Evolutionary conservation across 1,140 invertebrate species (phyloP).

Genomic region (Himalopsyche phryganea): DNA sequence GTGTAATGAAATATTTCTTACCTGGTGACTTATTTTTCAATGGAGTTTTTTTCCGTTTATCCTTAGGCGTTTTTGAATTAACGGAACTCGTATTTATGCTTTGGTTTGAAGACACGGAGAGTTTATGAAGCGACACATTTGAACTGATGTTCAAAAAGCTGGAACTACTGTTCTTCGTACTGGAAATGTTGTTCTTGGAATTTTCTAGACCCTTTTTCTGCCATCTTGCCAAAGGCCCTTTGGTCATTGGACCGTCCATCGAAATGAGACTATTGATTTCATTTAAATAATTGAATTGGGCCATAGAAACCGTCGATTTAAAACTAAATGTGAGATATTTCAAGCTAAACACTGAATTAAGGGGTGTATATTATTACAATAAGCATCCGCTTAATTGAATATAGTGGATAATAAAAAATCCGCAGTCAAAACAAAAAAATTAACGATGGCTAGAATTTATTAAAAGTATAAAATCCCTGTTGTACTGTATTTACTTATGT

Average conservation of each 20-base stretch:
- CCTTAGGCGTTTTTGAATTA: slow-evolving; percentile 48
- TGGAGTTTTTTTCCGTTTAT: slow-evolving; percentile 62
- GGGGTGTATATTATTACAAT: too few species aligned
- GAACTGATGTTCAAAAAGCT: slow-evolving; percentile 45
- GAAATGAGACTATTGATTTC: slow-evolving; percentile 71
- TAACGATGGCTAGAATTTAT: too few species aligned
- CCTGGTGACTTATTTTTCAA: slow-evolving; percentile 64
- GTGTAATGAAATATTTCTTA: too few species aligned
- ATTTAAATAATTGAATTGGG: slow-evolving; percentile 74
- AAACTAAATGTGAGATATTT: not conserved
- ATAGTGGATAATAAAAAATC: too few species aligned
- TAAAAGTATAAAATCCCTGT: too few species aligned
- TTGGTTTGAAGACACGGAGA: slow-evolving; percentile 56
- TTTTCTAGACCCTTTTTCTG: slow-evolving; percentile 62
- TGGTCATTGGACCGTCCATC: slow-evolving; percentile 72
- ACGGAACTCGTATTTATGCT: slow-evolving; percentile 48
- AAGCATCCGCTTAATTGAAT: too few species aligned
- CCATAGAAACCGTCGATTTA: slow-evolving; percentile 52
- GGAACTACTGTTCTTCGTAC: slow-evolving; percentile 46
- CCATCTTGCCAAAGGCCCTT: slow-evolving; percentile 75
- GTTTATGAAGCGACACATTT: slow-evolving; percentile 55
- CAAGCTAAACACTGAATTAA: too few species aligned
- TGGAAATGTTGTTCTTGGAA: slow-evolving; percentile 39
- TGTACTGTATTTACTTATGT: too few species aligned
- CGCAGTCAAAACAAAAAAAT: too few species aligned